Evolutionary conservation across 1,140 invertebrate species (phyloP).

Genomic region (Pogonomyrmex barbatus): DNA sequence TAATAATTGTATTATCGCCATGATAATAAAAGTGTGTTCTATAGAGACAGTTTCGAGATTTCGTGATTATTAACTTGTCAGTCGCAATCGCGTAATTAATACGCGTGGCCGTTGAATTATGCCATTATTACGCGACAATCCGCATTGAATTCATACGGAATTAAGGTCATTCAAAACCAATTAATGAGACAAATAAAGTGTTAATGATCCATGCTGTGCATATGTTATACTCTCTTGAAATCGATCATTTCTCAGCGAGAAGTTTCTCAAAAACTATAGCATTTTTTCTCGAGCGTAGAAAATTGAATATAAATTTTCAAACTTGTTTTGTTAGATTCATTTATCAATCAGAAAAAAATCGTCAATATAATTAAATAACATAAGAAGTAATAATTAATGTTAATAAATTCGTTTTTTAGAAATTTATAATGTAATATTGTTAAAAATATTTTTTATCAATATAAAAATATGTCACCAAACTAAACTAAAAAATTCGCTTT

Average conservation of each 20-base stretch:
- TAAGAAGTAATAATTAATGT: background rate
- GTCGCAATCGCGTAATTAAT: background rate
- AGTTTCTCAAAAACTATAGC: background rate
- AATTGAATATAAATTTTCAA: background rate
- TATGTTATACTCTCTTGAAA: conserved; percentile 1
- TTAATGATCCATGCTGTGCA: background rate
- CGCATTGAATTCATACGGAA: conserved; percentile 1
- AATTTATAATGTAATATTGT: background rate
- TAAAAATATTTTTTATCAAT: background rate
- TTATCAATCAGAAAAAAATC: background rate
- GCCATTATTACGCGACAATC: conserved; percentile 19
- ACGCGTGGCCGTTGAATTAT: background rate
- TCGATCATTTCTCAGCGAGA: background rate
- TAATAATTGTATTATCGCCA: background rate
- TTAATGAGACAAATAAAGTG: background rate
- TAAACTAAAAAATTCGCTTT: background rate
- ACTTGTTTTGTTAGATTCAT: background rate
- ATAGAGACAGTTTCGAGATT: background rate
- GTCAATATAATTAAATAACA: background rate
- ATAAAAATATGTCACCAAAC: background rate
- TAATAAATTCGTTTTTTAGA: conserved; percentile 3
- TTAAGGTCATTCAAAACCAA: conserved; percentile 3
- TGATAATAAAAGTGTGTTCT: background rate
- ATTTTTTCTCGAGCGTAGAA: background rate
- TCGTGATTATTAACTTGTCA: background rate